Evolutionary conservation across 2,797 vertebrate species (phyloP).

Genomic region (Chaetodon trifasciatus): DNA sequence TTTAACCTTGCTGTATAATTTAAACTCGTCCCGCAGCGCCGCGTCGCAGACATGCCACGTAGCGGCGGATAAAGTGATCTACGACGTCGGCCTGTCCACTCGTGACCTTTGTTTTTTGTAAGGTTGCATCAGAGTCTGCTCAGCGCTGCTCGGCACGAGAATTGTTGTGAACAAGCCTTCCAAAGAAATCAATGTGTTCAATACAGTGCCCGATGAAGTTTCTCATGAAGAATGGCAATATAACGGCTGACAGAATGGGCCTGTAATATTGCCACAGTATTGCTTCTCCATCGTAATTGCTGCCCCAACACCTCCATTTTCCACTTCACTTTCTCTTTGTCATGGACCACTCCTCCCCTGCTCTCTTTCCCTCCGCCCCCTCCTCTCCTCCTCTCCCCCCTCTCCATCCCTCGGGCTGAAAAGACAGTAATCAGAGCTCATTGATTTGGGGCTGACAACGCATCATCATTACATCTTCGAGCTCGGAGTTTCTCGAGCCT

Average conservation of each 20-base stretch:
- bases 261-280: slow-evolving; percentile 49
- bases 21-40: not conserved
- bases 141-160: slow-evolving; percentile 33
- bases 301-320: slow-evolving; percentile 61
- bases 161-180: slow-evolving; percentile 51
- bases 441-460: slow-evolving; percentile 28
- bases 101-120: slow-evolving; percentile 36
- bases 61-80: slow-evolving; percentile 12
- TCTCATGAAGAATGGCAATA: slow-evolving; percentile 54
- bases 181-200: slow-evolving; percentile 65
- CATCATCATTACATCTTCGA: slow-evolving; percentile 36
- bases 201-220: slow-evolving; percentile 32
- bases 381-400: slow-evolving; percentile 6
- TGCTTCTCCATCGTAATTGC: slow-evolving; percentile 66
- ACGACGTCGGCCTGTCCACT: not conserved
- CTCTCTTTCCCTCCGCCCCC: not conserved
- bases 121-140: slow-evolving; percentile 17
- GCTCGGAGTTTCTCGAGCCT: not conserved
- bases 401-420: slow-evolving; percentile 14
- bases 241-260: slow-evolving; percentile 42
- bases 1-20: slow-evolving; percentile 8
- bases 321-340: slow-evolving; percentile 49
- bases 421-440: slow-evolving; percentile 40
- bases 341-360: slow-evolving; percentile 18
- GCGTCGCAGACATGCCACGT: slow-evolving; percentile 12